A percentile compares a stretch with the other conserved stretches of the same genome.
Evolutionary conservation across 2,113 vertebrate species (phyloP).

Genomic region (Ailurus styani): DNA sequence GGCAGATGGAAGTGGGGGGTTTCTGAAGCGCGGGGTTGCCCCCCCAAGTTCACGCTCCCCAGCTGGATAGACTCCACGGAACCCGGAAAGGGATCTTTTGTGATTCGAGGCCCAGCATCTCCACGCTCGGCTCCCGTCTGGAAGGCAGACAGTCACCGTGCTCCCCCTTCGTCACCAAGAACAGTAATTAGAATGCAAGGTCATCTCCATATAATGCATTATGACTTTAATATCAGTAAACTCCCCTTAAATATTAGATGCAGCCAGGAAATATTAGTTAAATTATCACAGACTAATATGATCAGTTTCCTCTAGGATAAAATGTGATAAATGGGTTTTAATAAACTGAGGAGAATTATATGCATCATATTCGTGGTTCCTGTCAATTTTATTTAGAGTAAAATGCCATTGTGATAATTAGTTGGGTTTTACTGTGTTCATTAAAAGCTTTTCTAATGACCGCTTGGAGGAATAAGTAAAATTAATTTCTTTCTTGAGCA

Average conservation of each 20-base stretch:
- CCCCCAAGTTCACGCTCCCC: neutral
- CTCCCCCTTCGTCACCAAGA: slow-evolving; percentile 65
- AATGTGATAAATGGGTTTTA: slow-evolving; percentile 86
- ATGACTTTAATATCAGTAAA: slow-evolving; percentile 84
- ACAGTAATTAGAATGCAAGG: slow-evolving; percentile 79
- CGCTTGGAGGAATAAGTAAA: slow-evolving; percentile 78
- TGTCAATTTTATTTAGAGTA: slow-evolving; percentile 96
- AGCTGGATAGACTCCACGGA: neutral
- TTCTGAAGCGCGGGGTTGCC: accelerated
- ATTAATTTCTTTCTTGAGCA: slow-evolving; percentile 82
- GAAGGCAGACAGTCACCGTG: slow-evolving; percentile 26
- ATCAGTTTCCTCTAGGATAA: slow-evolving; percentile 80
- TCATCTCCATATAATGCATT: slow-evolving; percentile 82
- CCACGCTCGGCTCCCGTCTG: slow-evolving; percentile 39
- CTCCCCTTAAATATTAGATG: slow-evolving; percentile 84
- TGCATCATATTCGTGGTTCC: slow-evolving; percentile 83
- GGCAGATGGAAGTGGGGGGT: accelerated
- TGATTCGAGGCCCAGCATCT: neutral
- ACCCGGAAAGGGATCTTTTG: neutral
- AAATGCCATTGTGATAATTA: slow-evolving; percentile 86
- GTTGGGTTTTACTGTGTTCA: slow-evolving; percentile 86
- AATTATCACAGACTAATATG: slow-evolving; percentile 85
- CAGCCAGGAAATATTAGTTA: slow-evolving; percentile 84
- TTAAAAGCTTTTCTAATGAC: slow-evolving; percentile 86
- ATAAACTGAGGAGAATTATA: slow-evolving; percentile 88